These are phyloP conservation scores for Eunapius fragilis DNA, from an alignment of 37 sponge, comb jelly and placozoan genomes.

Conservation along the genomic window DNA sequence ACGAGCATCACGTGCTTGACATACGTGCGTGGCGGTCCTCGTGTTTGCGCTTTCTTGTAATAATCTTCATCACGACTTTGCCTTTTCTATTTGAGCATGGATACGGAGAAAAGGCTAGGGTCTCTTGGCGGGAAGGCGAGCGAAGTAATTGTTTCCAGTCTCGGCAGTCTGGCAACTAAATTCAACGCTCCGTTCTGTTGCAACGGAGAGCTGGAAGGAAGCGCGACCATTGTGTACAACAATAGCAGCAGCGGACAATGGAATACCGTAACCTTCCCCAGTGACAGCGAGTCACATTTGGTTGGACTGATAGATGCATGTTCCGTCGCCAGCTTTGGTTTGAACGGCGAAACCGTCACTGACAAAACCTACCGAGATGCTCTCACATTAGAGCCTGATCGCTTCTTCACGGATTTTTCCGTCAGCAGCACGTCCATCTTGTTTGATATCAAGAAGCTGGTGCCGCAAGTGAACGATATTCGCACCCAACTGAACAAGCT, in stretches of 20 bases:
- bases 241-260: background rate
- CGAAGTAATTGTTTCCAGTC: no score
- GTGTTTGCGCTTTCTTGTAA: no score
- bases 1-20: no score
- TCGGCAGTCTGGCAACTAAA: no score
- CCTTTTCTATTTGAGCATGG: no score
- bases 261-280: background rate
- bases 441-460: background rate
- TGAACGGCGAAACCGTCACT: slow-evolving; percentile 12
- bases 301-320: slow-evolving; percentile 10
- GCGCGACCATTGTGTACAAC: no score
- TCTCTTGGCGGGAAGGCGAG: no score
- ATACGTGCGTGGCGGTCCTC: no score
- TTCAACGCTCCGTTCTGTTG: no score
- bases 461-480: background rate
- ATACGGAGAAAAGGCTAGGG: no score
- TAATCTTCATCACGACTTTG: no score
- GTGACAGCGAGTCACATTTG: background rate
- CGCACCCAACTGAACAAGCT: slow-evolving; percentile 36
- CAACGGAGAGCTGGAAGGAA: no score
- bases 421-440: slow-evolving; percentile 12
- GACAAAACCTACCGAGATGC: slow-evolving; percentile 52
- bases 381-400: slow-evolving; percentile 19
- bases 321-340: slow-evolving; percentile 46
- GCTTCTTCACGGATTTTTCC: slow-evolving; percentile 16